Evolutionary conservation across 2,113 vertebrate species (phyloP).

Genomic region (Campylorhamphus procurvoides): DNA sequence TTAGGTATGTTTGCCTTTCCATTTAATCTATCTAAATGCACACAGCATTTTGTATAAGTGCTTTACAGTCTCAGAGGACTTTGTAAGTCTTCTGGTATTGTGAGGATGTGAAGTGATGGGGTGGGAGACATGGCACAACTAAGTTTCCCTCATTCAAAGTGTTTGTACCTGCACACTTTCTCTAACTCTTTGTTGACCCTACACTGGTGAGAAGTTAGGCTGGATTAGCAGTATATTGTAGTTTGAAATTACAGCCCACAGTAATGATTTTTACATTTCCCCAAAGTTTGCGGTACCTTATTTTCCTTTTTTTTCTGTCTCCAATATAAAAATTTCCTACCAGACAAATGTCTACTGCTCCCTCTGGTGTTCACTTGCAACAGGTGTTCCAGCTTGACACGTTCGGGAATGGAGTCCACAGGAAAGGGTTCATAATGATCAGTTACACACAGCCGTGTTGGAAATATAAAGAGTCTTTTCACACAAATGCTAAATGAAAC

Average conservation of each 20-base stretch:
- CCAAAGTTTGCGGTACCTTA: background rate
- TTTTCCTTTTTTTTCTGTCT: background rate
- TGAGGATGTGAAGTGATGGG: background rate
- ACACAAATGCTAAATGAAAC: background rate
- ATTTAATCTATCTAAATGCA: background rate
- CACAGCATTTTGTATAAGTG: background rate
- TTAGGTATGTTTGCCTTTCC: background rate
- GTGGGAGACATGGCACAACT: background rate
- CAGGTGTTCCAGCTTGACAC: background rate
- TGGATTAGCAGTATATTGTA: background rate
- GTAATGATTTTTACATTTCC: background rate
- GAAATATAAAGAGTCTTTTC: background rate
- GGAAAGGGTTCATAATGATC: background rate
- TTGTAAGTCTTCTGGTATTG: background rate
- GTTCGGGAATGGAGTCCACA: accelerated
- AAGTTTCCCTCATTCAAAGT: background rate
- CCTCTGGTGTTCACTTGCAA: slow-evolving; percentile 21
- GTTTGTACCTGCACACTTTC: background rate
- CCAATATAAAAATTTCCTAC: background rate
- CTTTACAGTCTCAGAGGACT: background rate
- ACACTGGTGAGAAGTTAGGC: background rate
- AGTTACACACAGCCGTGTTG: accelerated
- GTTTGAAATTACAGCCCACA: background rate
- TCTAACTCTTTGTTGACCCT: background rate
- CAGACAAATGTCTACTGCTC: background rate